These are phyloP conservation scores for Hiodon alosoides DNA, from an alignment of 2,113 vertebrate genomes.

Conservation along the genomic window DNA sequence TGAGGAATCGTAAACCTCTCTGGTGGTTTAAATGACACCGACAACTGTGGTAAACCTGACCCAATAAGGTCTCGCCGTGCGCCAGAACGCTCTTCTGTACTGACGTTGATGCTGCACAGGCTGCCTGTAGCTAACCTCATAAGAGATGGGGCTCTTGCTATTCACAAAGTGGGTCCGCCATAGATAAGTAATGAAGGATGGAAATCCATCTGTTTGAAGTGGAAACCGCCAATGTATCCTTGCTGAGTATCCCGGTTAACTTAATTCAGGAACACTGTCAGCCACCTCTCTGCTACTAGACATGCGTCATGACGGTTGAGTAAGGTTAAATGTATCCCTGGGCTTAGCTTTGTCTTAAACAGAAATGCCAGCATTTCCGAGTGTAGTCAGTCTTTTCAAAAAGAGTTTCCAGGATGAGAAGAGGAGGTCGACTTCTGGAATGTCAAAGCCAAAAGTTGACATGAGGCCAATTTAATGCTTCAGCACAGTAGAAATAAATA, in stretches of 20 bases:
- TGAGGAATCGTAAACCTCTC: not conserved
- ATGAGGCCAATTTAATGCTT: too few relatives aligned
- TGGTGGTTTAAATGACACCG: not conserved
- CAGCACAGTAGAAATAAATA: too few relatives aligned
- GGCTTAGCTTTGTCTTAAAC: not conserved
- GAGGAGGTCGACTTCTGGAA: not conserved
- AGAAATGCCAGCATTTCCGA: not conserved
- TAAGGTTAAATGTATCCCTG: not conserved
- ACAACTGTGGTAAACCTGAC: constrained; percentile 10
- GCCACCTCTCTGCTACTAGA: not conserved
- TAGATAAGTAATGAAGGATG: not conserved
- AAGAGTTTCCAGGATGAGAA: not conserved
- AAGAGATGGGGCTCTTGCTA: not conserved
- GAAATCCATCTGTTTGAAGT: constrained; percentile 2
- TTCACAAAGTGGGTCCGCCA: not conserved
- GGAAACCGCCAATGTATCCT: not conserved
- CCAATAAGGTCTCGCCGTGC: constrained; percentile 13
- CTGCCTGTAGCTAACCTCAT: not conserved
- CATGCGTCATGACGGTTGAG: not conserved
- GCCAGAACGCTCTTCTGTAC: not conserved
- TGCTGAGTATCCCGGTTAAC: not conserved
- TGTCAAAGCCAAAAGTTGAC: not conserved
- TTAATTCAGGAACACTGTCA: not conserved
- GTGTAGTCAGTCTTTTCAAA: not conserved
- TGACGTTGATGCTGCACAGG: constrained; percentile 16